phyloP scores from a whole-genome alignment of 2,113 vertebrate genomes.

The Circaetus gallicus region DNA sequence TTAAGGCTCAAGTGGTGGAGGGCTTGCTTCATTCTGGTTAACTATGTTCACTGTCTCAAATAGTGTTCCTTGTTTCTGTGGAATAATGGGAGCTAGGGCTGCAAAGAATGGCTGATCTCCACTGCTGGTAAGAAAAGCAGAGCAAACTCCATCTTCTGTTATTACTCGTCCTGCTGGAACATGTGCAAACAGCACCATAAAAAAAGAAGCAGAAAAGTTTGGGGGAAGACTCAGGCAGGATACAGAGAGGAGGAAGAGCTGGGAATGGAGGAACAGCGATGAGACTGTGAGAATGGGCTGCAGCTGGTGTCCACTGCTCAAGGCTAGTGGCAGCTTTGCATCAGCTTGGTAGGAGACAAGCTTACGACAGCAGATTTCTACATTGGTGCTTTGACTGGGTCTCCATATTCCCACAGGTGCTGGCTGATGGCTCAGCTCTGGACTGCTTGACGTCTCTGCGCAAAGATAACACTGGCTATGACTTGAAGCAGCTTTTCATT shows the following conservation, averaged over 20 bases:
- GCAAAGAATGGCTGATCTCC: not conserved
- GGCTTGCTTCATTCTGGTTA: not conserved
- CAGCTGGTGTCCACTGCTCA: not conserved
- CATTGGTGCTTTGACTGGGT: not conserved
- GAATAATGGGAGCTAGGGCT: not conserved
- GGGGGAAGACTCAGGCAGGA: not conserved
- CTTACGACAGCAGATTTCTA: not conserved
- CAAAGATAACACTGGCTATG: conserved; percentile 97
- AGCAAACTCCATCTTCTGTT: not conserved
- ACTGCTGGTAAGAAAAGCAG: not conserved
- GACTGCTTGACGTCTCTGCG: conserved; percentile 84
- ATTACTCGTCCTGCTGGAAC: not conserved
- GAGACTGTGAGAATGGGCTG: not conserved
- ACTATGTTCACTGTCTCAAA: not conserved
- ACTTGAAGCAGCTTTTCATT: conserved; percentile 96
- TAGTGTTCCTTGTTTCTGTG: not conserved
- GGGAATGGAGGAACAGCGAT: not conserved
- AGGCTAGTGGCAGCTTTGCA: not conserved
- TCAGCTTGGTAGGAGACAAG: not conserved
- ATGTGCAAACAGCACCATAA: not conserved
- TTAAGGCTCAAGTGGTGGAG: not conserved
- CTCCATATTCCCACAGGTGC: conserved; percentile 72
- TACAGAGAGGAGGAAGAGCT: not conserved
- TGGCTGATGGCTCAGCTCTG: conserved; percentile 85
- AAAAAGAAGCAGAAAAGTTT: not conserved